Evolutionary conservation across 2,797 vertebrate species (phyloP).

Genomic region (Peromyscus aztecus): DNA sequence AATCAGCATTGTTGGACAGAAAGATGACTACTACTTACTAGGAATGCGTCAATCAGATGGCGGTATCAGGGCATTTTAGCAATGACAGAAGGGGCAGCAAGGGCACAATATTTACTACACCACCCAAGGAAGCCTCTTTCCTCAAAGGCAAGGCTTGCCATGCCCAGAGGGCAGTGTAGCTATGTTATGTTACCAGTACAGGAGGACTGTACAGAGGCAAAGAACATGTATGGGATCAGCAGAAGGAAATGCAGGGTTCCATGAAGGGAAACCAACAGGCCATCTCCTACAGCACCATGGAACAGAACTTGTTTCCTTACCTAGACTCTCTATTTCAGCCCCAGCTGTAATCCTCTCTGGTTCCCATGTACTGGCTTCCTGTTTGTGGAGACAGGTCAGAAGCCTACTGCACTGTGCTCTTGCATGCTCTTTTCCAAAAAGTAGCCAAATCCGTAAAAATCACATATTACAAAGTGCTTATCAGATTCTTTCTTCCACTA

Average conservation of each 20-base stretch:
- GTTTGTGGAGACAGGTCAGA: neutral
- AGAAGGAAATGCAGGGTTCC: neutral
- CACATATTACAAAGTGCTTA: neutral
- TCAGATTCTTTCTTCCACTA: neutral
- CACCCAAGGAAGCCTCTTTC: neutral
- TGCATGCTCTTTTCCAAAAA: neutral
- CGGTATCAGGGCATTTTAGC: neutral
- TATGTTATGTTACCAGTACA: neutral
- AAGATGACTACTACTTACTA: neutral
- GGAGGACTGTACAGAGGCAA: neutral
- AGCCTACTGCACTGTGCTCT: neutral
- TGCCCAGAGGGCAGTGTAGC: neutral
- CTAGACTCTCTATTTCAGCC: neutral
- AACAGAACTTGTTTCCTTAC: neutral
- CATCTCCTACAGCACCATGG: neutral
- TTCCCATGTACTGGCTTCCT: neutral
- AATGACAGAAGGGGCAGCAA: neutral
- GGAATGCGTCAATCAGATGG: neutral
- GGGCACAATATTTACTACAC: neutral
- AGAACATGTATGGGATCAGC: neutral
- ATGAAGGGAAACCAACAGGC: neutral
- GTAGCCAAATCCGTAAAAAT: neutral
- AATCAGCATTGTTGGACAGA: neutral
- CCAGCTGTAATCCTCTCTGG: neutral
- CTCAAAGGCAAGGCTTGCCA: neutral